Evolutionary conservation across 2,888 invertebrate genomes (phyloP).

Genomic region (Acleris cristana): DNA sequence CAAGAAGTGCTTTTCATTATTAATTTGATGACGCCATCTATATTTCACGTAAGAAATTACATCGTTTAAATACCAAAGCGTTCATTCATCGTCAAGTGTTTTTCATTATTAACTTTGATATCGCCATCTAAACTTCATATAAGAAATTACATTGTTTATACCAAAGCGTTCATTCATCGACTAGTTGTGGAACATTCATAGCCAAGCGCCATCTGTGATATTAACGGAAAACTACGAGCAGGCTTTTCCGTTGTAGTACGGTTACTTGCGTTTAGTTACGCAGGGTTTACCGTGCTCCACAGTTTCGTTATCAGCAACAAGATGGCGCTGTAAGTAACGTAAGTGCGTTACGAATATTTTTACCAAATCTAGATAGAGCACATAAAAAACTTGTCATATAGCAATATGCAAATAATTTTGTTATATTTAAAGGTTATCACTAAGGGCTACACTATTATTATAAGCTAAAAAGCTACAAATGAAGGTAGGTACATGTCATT

Average conservation of each 20-base stretch:
- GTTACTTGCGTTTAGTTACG: neutral
- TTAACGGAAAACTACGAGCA: neutral
- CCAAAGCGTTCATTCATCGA: neutral
- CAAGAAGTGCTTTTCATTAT: too few relatives aligned
- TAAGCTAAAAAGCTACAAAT: too few relatives aligned
- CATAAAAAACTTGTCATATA: too few relatives aligned
- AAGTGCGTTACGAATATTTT: neutral
- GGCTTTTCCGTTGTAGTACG: slow-evolving; percentile 2
- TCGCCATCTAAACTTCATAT: neutral
- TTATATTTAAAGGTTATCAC: neutral
- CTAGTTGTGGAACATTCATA: neutral
- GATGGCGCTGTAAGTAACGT: slow-evolving; percentile 22
- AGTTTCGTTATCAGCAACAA: neutral
- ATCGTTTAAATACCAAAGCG: neutral
- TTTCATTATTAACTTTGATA: too few relatives aligned
- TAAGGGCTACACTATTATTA: too few relatives aligned
- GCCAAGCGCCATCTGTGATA: slow-evolving; percentile 23
- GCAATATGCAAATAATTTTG: neutral
- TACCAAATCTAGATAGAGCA: neutral
- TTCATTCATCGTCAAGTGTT: neutral
- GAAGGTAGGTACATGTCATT: too few relatives aligned
- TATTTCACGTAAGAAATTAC: neutral
- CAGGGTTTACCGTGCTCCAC: neutral
- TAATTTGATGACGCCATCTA: slow-evolving; percentile 9
- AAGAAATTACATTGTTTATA: neutral